Evolutionary conservation across 1,140 invertebrate genomes (phyloP).

Genomic region (Neuroterus valhalla): DNA sequence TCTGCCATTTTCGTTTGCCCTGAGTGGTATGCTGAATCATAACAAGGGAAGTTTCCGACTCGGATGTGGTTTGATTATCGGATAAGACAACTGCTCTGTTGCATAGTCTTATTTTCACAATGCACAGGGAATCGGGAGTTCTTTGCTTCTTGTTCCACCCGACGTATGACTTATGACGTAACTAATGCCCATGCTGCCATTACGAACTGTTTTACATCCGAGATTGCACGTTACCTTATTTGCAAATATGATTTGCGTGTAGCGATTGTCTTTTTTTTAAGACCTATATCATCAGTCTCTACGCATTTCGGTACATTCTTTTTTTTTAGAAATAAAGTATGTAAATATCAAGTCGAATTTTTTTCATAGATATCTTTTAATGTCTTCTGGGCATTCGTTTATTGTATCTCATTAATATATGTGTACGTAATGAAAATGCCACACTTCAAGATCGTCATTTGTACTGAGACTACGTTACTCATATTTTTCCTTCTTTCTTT

Average conservation of each 20-base stretch:
- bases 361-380: too few species aligned
- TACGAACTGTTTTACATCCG: constrained; percentile 37
- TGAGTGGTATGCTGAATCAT: constrained; percentile 96
- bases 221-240: constrained; percentile 31
- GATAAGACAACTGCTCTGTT: constrained; percentile 74
- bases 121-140: constrained; percentile 35
- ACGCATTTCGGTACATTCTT: not conserved
- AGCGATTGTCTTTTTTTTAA: constrained; percentile 34
- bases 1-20: constrained; percentile 93
- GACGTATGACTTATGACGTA: constrained; percentile 35
- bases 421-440: too few species aligned
- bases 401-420: too few species aligned
- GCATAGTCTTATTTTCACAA: constrained; percentile 33
- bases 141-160: constrained; percentile 29
- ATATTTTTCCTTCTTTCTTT: too few species aligned
- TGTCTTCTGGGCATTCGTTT: too few species aligned
- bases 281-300: not conserved
- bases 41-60: constrained; percentile 90
- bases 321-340: not conserved
- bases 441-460: too few species aligned
- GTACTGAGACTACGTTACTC: too few species aligned
- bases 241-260: constrained; percentile 38
- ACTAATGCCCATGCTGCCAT: constrained; percentile 37
- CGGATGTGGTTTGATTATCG: constrained; percentile 91
- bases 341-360: too few species aligned